phyloP scores from a whole-genome alignment of 2,888 invertebrate genomes.

The Elysia crispata region DNA sequence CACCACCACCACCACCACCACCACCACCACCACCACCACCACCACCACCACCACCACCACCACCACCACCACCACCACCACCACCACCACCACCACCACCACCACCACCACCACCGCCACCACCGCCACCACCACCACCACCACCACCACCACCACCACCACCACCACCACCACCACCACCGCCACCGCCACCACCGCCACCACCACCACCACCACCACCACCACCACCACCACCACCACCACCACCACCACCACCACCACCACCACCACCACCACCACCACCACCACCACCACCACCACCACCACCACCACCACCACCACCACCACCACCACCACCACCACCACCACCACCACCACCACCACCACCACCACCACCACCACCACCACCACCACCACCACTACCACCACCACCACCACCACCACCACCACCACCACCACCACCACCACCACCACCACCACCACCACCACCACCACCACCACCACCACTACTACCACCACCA shows the following conservation, averaged over 20 bases:
- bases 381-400: not conserved
- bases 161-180: not conserved
- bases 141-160: not conserved
- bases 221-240: slow-evolving; percentile 11
- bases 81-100: slow-evolving; percentile 1
- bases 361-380: not conserved
- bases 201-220: not conserved
- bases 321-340: not conserved
- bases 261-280: not conserved
- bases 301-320: not conserved
- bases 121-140: not conserved
- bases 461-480: not conserved
- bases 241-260: not conserved
- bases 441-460: not conserved
- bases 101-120: not conserved
- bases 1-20: slow-evolving; percentile 3
- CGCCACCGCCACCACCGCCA: not conserved
- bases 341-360: not conserved
- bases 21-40: not conserved
- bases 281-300: slow-evolving; percentile 1
- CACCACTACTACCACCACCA: not conserved
- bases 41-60: not conserved
- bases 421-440: not conserved
- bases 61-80: not conserved
- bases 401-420: not conserved